These are phyloP conservation scores for Ellobium chinense DNA, from an alignment of 2,888 invertebrate genomes.

Conservation along the genomic window DNA sequence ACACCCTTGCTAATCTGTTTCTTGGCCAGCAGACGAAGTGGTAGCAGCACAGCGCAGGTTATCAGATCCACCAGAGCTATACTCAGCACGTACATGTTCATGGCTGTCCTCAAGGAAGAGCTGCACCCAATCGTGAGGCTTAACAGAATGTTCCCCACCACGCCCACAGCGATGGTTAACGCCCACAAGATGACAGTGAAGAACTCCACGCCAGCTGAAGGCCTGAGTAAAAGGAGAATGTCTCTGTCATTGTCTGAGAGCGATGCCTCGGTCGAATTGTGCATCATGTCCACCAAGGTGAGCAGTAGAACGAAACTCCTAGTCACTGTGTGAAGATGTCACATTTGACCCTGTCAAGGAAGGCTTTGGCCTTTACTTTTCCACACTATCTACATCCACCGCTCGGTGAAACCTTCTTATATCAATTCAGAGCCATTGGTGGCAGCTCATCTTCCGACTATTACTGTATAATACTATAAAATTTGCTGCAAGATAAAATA, in stretches of 20 bases:
- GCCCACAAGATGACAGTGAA: conserved; percentile 17
- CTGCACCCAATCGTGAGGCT: conserved; percentile 21
- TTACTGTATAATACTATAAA: too few species aligned
- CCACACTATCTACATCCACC: too few species aligned
- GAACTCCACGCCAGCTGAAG: background rate
- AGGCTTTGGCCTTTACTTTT: too few species aligned
- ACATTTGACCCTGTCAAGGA: too few species aligned
- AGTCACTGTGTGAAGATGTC: too few species aligned
- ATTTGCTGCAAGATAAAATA: too few species aligned
- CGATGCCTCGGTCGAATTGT: background rate
- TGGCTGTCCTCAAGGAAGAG: conserved; percentile 54
- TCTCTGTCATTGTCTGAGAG: background rate
- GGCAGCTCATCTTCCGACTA: too few species aligned
- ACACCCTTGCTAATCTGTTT: background rate
- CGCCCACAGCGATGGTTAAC: conserved; percentile 16
- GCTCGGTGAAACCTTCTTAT: too few species aligned
- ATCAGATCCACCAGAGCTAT: conserved; percentile 56
- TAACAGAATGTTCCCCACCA: conserved; percentile 12
- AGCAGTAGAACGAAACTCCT: too few species aligned
- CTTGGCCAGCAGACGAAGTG: conserved; percentile 45
- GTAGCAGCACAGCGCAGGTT: conserved; percentile 57
- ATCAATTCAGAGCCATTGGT: too few species aligned
- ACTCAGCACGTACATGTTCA: conserved; percentile 59
- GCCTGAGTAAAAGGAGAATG: background rate
- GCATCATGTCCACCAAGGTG: conserved; percentile 18